A percentile compares a stretch with the other conserved stretches of the same genome.
These are phyloP conservation scores for Lypha dubia DNA, from an alignment of 2,888 invertebrate species.

Conservation along the genomic window DNA sequence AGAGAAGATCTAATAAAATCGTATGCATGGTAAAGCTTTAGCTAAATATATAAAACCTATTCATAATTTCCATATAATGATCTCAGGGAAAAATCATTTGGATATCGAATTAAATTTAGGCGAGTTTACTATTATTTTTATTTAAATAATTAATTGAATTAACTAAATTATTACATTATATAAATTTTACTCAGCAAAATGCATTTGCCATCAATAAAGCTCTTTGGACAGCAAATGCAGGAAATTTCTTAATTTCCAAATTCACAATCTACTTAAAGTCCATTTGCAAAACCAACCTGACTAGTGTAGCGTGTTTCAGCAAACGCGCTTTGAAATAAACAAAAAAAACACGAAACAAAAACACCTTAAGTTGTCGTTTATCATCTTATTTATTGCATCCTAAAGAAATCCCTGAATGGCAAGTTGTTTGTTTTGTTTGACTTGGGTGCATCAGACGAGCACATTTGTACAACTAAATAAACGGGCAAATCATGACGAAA, in stretches of 20 bases:
- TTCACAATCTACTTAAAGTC: not conserved
- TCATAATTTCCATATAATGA: no score
- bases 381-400: slow-evolving; percentile 8
- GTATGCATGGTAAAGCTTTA: no score
- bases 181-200: no score
- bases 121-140: no score
- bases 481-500: slow-evolving; percentile 32
- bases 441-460: slow-evolving; percentile 41
- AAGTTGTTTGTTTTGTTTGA: slow-evolving; percentile 8
- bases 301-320: slow-evolving; percentile 10
- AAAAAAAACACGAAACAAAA: not conserved
- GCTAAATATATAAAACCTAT: no score
- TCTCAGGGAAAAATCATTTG: no score
- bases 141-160: no score
- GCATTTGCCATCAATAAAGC: not conserved
- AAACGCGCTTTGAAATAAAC: not conserved
- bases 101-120: no score
- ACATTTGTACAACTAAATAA: not conserved
- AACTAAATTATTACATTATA: not conserved
- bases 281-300: not conserved
- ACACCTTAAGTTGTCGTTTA: slow-evolving; percentile 15
- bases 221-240: not conserved
- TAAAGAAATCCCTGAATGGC: slow-evolving; percentile 30
- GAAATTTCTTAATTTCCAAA: no score
- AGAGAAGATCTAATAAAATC: no score